Conservation (phyloP, 1,140 invertebrate species). For the Drosophila lacteicornis region DNA sequence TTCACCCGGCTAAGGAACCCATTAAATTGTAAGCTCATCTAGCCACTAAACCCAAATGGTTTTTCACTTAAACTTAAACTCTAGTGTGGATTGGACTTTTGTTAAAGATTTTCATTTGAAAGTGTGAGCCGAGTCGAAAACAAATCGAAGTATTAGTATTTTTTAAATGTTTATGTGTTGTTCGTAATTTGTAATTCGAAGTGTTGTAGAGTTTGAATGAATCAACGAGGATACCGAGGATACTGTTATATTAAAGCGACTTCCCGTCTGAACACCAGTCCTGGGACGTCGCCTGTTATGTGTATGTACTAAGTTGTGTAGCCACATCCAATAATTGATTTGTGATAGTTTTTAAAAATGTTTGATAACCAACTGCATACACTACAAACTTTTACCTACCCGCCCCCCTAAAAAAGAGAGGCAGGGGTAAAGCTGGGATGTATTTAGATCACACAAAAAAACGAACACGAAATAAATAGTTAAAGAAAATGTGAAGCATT, state of each 20-base stretch:
- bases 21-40: constrained; percentile 69
- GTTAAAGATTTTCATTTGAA: constrained; percentile 47
- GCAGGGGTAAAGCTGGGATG: constrained; percentile 49
- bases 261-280: constrained; percentile 9
- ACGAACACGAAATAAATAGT: constrained; percentile 55
- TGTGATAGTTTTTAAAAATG: constrained; percentile 82
- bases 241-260: constrained; percentile 52
- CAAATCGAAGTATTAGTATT: constrained; percentile 39
- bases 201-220: constrained; percentile 43
- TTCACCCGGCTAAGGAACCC: constrained; percentile 45
- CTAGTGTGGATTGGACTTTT: constrained; percentile 36
- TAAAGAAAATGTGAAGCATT: constrained; percentile 10
- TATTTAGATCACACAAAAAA: constrained; percentile 63
- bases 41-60: constrained; percentile 45
- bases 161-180: constrained; percentile 66
- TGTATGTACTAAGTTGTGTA: constrained; percentile 72
- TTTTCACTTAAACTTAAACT: constrained; percentile 39
- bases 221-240: constrained; percentile 39
- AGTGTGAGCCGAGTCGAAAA: constrained; percentile 21
- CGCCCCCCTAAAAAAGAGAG: constrained; percentile 13
- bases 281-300: constrained; percentile 32
- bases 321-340: constrained; percentile 80
- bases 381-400: constrained; percentile 44
- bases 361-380: constrained; percentile 68
- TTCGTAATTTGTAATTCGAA: constrained; percentile 57